A percentile compares a stretch with the other conserved stretches of the same genome.
These are phyloP conservation scores for Calyptomena viridis DNA, from an alignment of 2,113 vertebrate genomes.

Conservation along the genomic window DNA sequence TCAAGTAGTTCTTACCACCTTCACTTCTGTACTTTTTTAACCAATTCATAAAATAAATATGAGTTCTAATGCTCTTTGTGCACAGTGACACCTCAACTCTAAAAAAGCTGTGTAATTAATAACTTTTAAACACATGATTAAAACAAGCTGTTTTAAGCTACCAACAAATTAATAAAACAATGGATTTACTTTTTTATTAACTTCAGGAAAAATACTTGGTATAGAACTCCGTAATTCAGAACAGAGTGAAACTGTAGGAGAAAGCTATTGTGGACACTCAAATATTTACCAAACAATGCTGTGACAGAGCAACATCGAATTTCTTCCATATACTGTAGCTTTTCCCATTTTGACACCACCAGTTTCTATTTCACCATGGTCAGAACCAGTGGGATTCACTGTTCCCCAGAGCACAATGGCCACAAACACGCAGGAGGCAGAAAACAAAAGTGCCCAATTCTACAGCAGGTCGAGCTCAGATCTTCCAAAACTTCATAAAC, in stretches of 20 bases:
- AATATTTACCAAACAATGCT: background rate
- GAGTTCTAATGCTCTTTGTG: background rate
- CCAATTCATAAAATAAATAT: background rate
- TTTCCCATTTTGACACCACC: background rate
- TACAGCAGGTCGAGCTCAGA: background rate
- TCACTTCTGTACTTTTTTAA: background rate
- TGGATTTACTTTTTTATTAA: background rate
- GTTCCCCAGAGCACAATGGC: background rate
- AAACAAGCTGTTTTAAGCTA: background rate
- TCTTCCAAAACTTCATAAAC: background rate
- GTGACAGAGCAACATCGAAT: background rate
- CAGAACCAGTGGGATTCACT: rapidly evolving
- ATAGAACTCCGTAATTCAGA: background rate
- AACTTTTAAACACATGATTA: background rate
- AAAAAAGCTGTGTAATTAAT: background rate
- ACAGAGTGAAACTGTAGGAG: background rate
- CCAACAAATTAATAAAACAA: background rate
- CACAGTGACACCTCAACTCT: background rate
- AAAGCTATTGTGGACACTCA: background rate
- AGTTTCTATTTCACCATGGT: rapidly evolving
- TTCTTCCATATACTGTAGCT: background rate
- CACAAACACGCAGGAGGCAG: background rate
- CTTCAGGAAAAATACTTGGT: background rate
- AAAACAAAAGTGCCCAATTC: background rate
- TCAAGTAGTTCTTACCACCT: background rate